Conservation (phyloP, 2,888 invertebrate species). For the Scelioninae gen. 1 region DNA sequence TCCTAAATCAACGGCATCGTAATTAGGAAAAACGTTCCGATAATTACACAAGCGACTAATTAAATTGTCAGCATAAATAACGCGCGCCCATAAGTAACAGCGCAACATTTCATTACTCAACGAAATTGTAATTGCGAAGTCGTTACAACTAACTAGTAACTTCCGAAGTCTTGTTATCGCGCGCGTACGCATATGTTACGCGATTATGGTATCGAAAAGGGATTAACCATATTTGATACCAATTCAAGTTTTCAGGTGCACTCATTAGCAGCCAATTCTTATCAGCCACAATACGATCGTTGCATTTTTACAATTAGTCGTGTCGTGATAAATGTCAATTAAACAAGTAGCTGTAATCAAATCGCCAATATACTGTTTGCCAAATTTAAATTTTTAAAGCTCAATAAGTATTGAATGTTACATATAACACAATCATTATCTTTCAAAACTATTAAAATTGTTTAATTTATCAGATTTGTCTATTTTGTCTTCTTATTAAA, state of each 20-base stretch:
- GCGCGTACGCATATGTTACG: conserved; percentile 10
- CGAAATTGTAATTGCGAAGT: conserved; percentile 40
- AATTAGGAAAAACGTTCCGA: conserved; percentile 16
- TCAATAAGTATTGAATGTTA: too few species aligned
- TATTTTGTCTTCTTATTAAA: too few species aligned
- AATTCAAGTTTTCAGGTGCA: conserved; percentile 35
- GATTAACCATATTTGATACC: conserved; percentile 48
- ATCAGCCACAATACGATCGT: conserved; percentile 34
- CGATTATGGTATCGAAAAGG: conserved; percentile 45
- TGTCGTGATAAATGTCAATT: conserved; percentile 43
- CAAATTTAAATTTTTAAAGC: too few species aligned
- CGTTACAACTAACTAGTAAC: conserved; percentile 47
- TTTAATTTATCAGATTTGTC: too few species aligned
- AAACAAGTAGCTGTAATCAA: conserved; percentile 9
- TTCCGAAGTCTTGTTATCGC: conserved; percentile 51
- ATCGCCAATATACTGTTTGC: conserved; percentile 16
- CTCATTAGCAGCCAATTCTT: conserved; percentile 42
- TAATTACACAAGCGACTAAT: conserved; percentile 34
- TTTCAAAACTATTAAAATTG: too few species aligned
- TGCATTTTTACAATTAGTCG: conserved; percentile 42
- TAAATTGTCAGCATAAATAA: conserved; percentile 50
- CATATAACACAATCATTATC: too few species aligned
- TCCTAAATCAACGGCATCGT: conserved; percentile 11
- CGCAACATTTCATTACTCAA: conserved; percentile 46
- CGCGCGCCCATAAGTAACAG: conserved; percentile 28